Conservation (phyloP, 2,797 vertebrate species). For the Crenichthys baileyi region DNA sequence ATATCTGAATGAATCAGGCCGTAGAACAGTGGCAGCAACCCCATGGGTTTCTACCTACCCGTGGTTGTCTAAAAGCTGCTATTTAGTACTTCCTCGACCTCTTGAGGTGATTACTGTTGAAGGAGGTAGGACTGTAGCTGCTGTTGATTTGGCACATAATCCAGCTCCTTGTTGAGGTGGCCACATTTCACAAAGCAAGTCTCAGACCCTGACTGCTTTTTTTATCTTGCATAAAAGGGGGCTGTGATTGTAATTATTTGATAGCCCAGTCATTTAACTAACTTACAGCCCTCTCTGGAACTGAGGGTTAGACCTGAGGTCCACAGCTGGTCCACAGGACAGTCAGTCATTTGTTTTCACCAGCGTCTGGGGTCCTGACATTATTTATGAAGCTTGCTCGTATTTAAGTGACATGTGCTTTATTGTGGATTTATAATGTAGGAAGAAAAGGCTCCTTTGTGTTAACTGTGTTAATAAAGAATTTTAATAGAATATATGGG, state of each 20-base stretch:
- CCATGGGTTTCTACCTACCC: slow-evolving; percentile 58
- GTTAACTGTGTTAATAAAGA: slow-evolving; percentile 21
- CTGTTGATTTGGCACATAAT: slow-evolving; percentile 55
- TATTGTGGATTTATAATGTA: slow-evolving; percentile 41
- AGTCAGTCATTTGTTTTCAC: slow-evolving; percentile 67
- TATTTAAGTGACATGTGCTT: slow-evolving; percentile 49
- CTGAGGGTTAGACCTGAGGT: slow-evolving; percentile 45
- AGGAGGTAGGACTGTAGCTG: slow-evolving; percentile 40
- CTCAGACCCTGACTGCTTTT: slow-evolving; percentile 35
- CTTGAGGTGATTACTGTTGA: slow-evolving; percentile 51
- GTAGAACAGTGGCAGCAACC: slow-evolving; percentile 49
- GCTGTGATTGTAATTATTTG: slow-evolving; percentile 68
- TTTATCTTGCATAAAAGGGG: slow-evolving; percentile 23
- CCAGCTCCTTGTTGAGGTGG: slow-evolving; percentile 64
- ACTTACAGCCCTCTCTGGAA: slow-evolving; percentile 60
- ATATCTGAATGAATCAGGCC: slow-evolving; percentile 42
- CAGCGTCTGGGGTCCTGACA: slow-evolving; percentile 59
- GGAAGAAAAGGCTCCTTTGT: slow-evolving; percentile 54
- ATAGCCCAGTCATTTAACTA: slow-evolving; percentile 57
- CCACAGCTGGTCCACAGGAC: slow-evolving; percentile 57
- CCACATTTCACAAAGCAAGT: slow-evolving; percentile 51
- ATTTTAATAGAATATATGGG: background rate
- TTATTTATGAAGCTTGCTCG: slow-evolving; percentile 65
- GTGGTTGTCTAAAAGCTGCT: slow-evolving; percentile 62
- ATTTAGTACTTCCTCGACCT: slow-evolving; percentile 67